Base-by-base conservation (phyloP, 2,113 vertebrate genomes). In the Apus apus region DNA sequence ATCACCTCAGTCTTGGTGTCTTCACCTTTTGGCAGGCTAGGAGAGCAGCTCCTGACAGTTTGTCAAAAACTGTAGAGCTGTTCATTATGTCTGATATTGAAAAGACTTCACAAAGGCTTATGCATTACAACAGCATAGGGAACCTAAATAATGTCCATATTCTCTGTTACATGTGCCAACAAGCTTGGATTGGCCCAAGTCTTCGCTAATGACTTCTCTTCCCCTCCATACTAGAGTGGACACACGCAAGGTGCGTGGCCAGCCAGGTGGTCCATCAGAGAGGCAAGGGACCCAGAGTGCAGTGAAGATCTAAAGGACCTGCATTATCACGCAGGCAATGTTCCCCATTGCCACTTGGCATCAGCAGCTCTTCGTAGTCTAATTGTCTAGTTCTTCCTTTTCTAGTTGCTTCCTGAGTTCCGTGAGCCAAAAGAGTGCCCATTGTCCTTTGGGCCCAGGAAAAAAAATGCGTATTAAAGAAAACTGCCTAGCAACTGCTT, bases 401-500 rank as follows among this genome's bases (percentile, higher is more conserved):
- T 58, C 13, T 16, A 43, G 40, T 43, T 51, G 70, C 89, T 97
- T 97, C 95, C 88, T 97, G 96, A 95, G 71, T 96, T 95, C 89
- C 78, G 80, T 79, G 91, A 58, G 65, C 80, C 97, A 96, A 97
- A 96, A 92, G 90, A 97, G 83, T 90, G 84, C 43, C 62, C 57
- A 77, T 80, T 98, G 96, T 95, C 90, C 73, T n/a, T 60, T 50
- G 83, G 91, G 89, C 56, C 62, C 79, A 77, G 65, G 66, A 26
- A 93, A 94, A 79, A 94, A 95, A 53, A 60, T 13, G 83, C 95
- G 82, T 97, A 94, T 95, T 98, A 95, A 90, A 87, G 95, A 97
- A 92, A 91, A 97, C 94, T 97, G 97, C 98, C 89, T 98, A 98
- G 97, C 97, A 98, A 98, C 97, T 84, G 78, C 94, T 89, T 94